phyloP scores from a whole-genome alignment of 2,113 vertebrate species.

The Phyllostomus hastatus region DNA sequence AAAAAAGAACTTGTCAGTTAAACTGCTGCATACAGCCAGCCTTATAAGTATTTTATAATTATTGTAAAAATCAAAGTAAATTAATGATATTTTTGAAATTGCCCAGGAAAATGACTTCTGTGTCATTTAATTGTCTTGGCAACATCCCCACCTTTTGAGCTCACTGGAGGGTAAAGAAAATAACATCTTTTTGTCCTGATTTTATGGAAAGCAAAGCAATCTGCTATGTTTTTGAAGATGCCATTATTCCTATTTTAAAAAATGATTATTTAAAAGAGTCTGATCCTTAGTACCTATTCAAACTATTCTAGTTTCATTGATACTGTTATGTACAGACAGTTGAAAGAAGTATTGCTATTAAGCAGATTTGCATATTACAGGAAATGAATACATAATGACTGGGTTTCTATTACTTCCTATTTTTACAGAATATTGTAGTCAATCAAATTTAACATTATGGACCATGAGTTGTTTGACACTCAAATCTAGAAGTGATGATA shows the following conservation, averaged over 20 bases:
- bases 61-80: conserved; percentile 52
- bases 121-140: conserved; percentile 56
- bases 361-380: not conserved
- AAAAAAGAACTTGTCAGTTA: not conserved
- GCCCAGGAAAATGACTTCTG: conserved; percentile 57
- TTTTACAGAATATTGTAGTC: conserved; percentile 16
- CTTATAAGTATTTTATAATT: conserved; percentile 57
- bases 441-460: conserved; percentile 24
- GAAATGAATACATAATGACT: conserved; percentile 18
- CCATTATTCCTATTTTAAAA: conserved; percentile 43
- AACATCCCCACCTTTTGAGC: conserved; percentile 35
- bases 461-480: not conserved
- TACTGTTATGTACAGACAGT: conserved; percentile 1
- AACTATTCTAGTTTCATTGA: conserved; percentile 36
- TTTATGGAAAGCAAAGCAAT: conserved; percentile 44
- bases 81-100: conserved; percentile 56
- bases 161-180: conserved; percentile 44
- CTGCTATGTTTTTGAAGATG: conserved; percentile 9
- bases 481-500: not conserved
- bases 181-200: conserved; percentile 35
- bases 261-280: conserved; percentile 27
- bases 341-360: conserved; percentile 14
- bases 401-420: not conserved
- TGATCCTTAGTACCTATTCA: conserved; percentile 31
- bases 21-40: conserved; percentile 3